Evolutionary conservation across 1,140 invertebrate genomes (phyloP).

Genomic region (Megalonaias nervosa): DNA sequence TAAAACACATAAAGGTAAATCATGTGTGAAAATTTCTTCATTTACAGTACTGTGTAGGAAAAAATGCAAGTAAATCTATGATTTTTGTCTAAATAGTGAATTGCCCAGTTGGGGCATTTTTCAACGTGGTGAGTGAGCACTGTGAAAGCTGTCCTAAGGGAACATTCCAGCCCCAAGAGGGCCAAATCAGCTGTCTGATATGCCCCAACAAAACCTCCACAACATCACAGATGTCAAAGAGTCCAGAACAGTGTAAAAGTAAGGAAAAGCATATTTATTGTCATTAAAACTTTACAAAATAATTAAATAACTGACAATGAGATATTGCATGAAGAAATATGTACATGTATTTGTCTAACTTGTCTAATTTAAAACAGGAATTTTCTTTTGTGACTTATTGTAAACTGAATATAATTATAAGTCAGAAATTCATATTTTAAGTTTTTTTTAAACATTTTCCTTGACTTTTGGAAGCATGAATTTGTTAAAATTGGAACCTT

Average conservation of each 20-base stretch:
- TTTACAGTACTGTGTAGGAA: too few relatives aligned
- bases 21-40: too few relatives aligned
- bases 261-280: conserved; percentile 8
- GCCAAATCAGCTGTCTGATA: conserved; percentile 74
- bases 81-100: conserved; percentile 77
- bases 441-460: too few relatives aligned
- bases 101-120: conserved; percentile 95
- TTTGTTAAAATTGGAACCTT: too few relatives aligned
- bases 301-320: too few relatives aligned
- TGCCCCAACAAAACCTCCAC: conserved; percentile 79
- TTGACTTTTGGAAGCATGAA: too few relatives aligned
- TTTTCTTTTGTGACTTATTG: neutral
- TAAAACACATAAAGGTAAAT: too few relatives aligned
- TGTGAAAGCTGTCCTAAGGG: conserved; percentile 93
- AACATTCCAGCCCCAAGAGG: conserved; percentile 81
- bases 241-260: conserved; percentile 77
- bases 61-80: too few relatives aligned
- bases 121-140: conserved; percentile 86
- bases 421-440: neutral
- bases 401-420: neutral
- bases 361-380: neutral
- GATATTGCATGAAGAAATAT: too few relatives aligned
- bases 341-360: too few relatives aligned
- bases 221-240: conserved; percentile 74
- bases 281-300: too few relatives aligned